Percentiles rank a stretch among this genome's conserved stretches.
Conservation (phyloP, 2,797 vertebrate genomes). For the Rhinoraja longicauda region DNA sequence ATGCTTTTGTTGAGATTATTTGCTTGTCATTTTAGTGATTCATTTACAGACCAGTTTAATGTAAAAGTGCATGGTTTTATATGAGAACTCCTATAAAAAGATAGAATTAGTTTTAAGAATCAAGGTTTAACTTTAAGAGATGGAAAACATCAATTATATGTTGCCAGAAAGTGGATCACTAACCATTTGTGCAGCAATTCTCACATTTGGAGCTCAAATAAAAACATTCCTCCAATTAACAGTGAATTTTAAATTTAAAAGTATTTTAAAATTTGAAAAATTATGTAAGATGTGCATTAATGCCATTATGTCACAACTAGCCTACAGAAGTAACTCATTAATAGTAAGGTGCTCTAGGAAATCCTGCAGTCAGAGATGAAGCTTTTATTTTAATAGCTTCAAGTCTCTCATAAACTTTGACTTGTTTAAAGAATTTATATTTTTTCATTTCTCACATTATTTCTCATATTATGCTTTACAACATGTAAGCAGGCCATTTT, state of each 20-base stretch:
- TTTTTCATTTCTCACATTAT: too few species aligned
- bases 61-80: too few species aligned
- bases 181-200: neutral
- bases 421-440: too few species aligned
- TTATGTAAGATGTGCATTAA: neutral
- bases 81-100: neutral
- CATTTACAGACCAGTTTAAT: too few species aligned
- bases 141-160: neutral
- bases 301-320: neutral
- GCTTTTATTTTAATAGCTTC: neutral
- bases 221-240: neutral
- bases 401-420: too few species aligned
- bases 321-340: neutral
- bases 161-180: neutral
- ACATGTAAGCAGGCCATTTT: too few species aligned
- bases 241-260: neutral
- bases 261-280: neutral
- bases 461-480: too few species aligned
- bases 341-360: neutral
- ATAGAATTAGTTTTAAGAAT: neutral
- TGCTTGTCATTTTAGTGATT: too few species aligned
- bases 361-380: neutral
- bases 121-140: neutral
- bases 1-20: neutral
- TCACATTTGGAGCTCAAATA: neutral